Percentiles rank a stretch among this genome's conserved stretches.
Conservation (phyloP, 2,888 invertebrate genomes). For the Isotomurus palustris region DNA sequence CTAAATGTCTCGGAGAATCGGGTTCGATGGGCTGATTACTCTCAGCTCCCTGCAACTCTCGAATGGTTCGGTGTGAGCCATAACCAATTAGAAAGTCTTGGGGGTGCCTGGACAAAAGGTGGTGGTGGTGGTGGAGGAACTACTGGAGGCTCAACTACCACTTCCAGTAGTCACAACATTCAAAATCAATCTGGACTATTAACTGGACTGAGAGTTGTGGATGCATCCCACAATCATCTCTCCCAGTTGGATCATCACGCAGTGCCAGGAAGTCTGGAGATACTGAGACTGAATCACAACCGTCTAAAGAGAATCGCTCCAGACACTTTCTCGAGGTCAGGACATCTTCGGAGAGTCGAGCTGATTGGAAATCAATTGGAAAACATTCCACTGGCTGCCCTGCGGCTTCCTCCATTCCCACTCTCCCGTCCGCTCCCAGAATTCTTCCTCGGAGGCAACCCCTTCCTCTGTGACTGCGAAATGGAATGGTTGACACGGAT, state of each 20-base stretch:
- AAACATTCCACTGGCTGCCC: conserved; percentile 66
- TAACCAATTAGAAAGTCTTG: conserved; percentile 60
- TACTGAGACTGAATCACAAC: conserved; percentile 61
- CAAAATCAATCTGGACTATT: conserved; percentile 2
- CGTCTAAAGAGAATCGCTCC: conserved; percentile 65
- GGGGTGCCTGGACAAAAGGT: conserved; percentile 43
- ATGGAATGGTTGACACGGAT: conserved; percentile 73
- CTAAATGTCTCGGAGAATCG: conserved; percentile 76
- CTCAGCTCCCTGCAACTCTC: conserved; percentile 67
- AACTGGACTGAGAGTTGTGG: conserved; percentile 46
- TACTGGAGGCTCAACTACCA: not conserved
- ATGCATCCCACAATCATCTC: conserved; percentile 48
- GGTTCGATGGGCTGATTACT: conserved; percentile 74
- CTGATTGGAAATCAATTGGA: conserved; percentile 68
- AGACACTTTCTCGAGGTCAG: conserved; percentile 47
- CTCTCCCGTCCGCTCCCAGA: conserved; percentile 67
- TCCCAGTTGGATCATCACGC: conserved; percentile 47
- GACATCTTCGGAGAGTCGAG: conserved; percentile 68
- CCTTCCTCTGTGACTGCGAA: conserved; percentile 77
- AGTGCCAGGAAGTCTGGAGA: conserved; percentile 49
- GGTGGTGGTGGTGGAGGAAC: conserved; percentile 39
- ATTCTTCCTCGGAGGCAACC: conserved; percentile 76
- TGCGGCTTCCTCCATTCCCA: conserved; percentile 63
- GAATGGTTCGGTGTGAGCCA: conserved; percentile 78
- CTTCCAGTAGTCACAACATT: not conserved